These are phyloP conservation scores for Ceratina japonica DNA, from an alignment of 1,140 invertebrate species.

Conservation along the genomic window DNA sequence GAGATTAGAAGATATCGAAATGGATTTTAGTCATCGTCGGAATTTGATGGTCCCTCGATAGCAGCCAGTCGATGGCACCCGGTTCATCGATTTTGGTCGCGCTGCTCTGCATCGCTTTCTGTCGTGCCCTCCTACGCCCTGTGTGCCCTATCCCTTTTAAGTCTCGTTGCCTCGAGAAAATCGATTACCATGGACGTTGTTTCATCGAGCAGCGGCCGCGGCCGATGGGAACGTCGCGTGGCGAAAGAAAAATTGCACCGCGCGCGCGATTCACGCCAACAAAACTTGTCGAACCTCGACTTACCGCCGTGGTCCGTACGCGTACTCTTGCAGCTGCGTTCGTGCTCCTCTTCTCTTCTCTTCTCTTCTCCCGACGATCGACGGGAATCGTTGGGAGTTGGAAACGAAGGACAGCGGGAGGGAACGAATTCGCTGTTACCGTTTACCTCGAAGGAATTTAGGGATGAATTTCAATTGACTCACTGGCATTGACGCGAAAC, in stretches of 20 bases:
- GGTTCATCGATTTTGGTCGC: no score
- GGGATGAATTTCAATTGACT: background rate
- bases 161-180: constrained; percentile 3
- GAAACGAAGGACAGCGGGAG: background rate
- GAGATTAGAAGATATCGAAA: constrained; percentile 13
- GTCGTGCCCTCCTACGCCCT: background rate
- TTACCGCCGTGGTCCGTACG: no score
- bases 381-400: no score
- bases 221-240: constrained; percentile 30
- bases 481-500: background rate
- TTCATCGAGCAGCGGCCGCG: background rate
- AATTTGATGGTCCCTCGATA: constrained; percentile 48
- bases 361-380: no score
- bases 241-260: background rate
- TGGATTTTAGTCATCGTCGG: constrained; percentile 14
- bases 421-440: constrained; percentile 3
- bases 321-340: no score
- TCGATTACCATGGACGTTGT: constrained; percentile 16
- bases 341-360: no score
- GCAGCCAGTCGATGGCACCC: constrained; percentile 30
- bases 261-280: constrained; percentile 16
- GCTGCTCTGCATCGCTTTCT: background rate
- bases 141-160: background rate
- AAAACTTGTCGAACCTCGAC: no score
- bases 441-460: constrained; percentile 4